Evolutionary conservation across 1,140 invertebrate genomes (phyloP).

Genomic region (Goniozus legneri): DNA sequence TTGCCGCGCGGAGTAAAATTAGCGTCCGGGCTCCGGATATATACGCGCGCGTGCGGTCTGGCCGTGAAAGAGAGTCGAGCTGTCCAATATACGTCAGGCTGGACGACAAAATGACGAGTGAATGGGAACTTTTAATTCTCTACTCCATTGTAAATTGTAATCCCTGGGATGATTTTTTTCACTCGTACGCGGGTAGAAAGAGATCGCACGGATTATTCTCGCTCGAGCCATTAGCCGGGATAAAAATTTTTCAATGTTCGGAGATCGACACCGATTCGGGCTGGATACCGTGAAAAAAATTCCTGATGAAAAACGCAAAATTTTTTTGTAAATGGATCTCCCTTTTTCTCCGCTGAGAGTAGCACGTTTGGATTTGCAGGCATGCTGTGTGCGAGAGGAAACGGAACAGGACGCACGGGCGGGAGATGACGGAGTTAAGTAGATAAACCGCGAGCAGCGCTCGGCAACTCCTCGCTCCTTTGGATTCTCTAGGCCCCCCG

Average conservation of each 20-base stretch:
- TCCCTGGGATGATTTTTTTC: too few species aligned
- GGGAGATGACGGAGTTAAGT: constrained; percentile 41
- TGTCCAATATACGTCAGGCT: too few species aligned
- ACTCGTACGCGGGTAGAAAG: not conserved
- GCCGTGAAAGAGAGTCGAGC: too few species aligned
- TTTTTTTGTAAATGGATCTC: not conserved
- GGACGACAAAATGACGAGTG: too few species aligned
- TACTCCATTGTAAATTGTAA: too few species aligned
- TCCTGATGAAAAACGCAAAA: constrained; percentile 3
- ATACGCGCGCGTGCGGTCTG: too few species aligned
- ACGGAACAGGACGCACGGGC: constrained; percentile 28
- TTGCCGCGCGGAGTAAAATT: too few species aligned
- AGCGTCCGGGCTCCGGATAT: too few species aligned
- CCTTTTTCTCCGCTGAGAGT: constrained; percentile 4
- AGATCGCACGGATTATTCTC: not conserved
- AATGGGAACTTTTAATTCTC: too few species aligned
- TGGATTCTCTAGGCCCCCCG: constrained; percentile 6
- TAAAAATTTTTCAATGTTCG: not conserved
- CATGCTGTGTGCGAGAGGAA: constrained; percentile 31
- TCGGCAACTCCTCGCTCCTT: not conserved
- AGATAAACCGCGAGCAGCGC: constrained; percentile 32
- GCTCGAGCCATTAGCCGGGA: not conserved
- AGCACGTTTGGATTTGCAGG: too few species aligned
- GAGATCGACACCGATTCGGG: not conserved
- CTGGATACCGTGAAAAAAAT: not conserved